Evolutionary conservation across 2,113 vertebrate genomes (phyloP).

Genomic region (Mesitornis unicolor): DNA sequence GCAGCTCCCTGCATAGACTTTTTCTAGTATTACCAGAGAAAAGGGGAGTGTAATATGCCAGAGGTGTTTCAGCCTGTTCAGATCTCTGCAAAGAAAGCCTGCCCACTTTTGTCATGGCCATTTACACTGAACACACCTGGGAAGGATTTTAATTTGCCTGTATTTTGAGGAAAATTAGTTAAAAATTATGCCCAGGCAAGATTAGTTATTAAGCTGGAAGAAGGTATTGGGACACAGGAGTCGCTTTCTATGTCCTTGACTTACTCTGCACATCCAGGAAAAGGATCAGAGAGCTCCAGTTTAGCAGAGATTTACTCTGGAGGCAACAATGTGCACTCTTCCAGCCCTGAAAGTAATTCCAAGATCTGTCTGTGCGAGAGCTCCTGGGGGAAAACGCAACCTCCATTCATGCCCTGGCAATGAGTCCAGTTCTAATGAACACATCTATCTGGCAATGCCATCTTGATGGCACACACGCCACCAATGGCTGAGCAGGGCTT

Average conservation of each 20-base stretch:
- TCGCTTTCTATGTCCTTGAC: not conserved
- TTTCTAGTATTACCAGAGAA: not conserved
- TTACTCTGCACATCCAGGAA: not conserved
- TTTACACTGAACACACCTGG: not conserved
- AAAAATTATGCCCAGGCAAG: not conserved
- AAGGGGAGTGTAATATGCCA: not conserved
- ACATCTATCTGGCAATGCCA: not conserved
- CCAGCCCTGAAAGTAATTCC: not conserved
- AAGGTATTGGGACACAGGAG: not conserved
- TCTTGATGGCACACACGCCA: not conserved
- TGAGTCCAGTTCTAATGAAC: not conserved
- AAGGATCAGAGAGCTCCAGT: not conserved
- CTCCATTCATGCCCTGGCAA: not conserved
- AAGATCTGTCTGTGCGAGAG: not conserved
- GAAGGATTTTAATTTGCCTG: not conserved
- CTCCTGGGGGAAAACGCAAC: not conserved
- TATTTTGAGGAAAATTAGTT: not conserved
- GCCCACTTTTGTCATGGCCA: not conserved
- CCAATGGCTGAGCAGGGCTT: rapidly evolving
- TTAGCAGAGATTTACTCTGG: not conserved
- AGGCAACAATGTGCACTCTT: not conserved
- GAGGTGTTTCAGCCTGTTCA: not conserved
- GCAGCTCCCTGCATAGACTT: not conserved
- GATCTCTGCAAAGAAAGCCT: not conserved
- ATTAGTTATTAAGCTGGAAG: not conserved